Conservation (phyloP, 1,140 invertebrate species). For the Drosophila lacteicornis region DNA sequence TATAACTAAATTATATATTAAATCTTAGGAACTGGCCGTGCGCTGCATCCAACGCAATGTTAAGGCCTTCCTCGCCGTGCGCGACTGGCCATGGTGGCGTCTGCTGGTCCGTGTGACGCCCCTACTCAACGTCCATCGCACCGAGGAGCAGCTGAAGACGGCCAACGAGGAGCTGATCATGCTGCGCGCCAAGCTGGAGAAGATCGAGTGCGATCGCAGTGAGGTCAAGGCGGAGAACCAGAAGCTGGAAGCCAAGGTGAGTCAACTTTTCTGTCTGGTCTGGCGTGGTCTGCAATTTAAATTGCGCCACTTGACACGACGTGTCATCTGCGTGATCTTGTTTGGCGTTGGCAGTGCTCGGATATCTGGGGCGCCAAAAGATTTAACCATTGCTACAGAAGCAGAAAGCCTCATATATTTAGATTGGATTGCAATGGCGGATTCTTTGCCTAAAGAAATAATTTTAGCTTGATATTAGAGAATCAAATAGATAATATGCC, state of each 20-base stretch:
- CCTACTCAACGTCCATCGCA: slow-evolving; percentile 95
- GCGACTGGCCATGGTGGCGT: slow-evolving; percentile 98
- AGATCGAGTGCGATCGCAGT: slow-evolving; percentile 93
- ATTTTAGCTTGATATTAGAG: slow-evolving; percentile 1
- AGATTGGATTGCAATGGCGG: slow-evolving; percentile 22
- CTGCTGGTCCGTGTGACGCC: slow-evolving; percentile 95
- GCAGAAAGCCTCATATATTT: slow-evolving; percentile 37
- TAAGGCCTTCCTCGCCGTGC: slow-evolving; percentile 93
- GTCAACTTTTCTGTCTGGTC: slow-evolving; percentile 51
- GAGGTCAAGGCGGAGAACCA: slow-evolving; percentile 95
- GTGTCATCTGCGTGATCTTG: slow-evolving; percentile 41
- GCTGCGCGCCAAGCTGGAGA: slow-evolving; percentile 93
- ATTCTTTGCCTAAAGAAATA: not conserved
- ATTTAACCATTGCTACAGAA: slow-evolving; percentile 14
- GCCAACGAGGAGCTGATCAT: slow-evolving; percentile 93
- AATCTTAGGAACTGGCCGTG: slow-evolving; percentile 92
- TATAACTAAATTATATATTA: not conserved
- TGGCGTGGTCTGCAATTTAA: slow-evolving; percentile 21
- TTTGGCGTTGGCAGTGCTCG: slow-evolving; percentile 29
- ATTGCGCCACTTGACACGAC: slow-evolving; percentile 42
- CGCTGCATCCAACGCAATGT: slow-evolving; percentile 97
- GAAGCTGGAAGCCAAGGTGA: slow-evolving; percentile 95
- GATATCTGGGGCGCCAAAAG: slow-evolving; percentile 64
- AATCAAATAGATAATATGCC: slow-evolving; percentile 1
- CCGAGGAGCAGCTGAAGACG: slow-evolving; percentile 93